These are phyloP conservation scores for Anas bernieri DNA, from an alignment of 2,797 vertebrate species.

Conservation along the genomic window DNA sequence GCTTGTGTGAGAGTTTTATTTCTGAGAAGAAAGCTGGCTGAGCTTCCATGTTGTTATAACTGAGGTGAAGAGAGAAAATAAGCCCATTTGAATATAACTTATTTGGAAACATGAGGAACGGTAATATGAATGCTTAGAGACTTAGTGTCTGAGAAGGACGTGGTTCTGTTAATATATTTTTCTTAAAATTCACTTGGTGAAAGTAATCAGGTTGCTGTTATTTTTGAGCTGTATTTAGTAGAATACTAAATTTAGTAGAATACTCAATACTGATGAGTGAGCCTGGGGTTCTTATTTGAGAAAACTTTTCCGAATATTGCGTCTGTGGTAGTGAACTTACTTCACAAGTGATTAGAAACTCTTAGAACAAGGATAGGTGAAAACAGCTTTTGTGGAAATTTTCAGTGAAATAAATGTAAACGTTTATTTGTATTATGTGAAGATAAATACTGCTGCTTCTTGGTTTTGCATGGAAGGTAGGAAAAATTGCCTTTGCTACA, in stretches of 20 bases:
- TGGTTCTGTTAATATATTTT: not conserved
- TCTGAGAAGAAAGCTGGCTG: not conserved
- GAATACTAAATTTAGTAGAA: not conserved
- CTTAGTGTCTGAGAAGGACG: not conserved
- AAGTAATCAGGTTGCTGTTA: not conserved
- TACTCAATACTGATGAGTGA: not conserved
- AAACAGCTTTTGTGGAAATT: not conserved
- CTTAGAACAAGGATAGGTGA: not conserved
- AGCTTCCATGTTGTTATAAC: not conserved
- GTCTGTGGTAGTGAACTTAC: not conserved
- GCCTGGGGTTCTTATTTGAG: not conserved
- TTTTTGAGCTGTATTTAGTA: not conserved
- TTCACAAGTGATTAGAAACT: not conserved
- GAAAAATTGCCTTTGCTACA: not conserved
- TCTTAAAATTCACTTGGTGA: accelerated
- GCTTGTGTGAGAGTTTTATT: not conserved
- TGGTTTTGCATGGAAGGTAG: not conserved
- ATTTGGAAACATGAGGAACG: not conserved
- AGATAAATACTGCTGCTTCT: not conserved
- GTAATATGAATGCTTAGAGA: not conserved
- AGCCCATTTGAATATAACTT: not conserved
- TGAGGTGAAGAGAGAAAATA: not conserved
- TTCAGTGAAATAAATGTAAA: not conserved
- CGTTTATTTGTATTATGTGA: not conserved
- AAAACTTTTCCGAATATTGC: not conserved